A percentile compares a stretch with the other conserved stretches of the same genome.
These are phyloP conservation scores for Coremacera marginata DNA, from an alignment of 2,888 invertebrate species.

Conservation along the genomic window DNA sequence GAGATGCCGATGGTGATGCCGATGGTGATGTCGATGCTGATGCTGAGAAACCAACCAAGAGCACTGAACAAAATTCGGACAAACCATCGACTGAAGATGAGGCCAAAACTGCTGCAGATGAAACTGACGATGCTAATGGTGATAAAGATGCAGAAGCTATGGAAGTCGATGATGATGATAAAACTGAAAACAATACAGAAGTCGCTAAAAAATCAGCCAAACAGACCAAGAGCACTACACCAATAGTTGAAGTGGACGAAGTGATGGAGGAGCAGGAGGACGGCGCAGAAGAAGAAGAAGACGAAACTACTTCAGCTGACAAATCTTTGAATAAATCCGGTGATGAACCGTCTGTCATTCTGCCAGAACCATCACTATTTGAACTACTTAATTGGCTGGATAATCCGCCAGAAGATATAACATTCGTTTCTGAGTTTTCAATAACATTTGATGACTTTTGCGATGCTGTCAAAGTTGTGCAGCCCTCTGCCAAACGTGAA, in stretches of 20 bases:
- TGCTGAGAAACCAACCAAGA: conserved; percentile 51
- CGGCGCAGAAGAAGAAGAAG: conserved; percentile 8
- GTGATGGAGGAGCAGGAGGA: conserved; percentile 19
- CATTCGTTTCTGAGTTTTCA: conserved; percentile 75
- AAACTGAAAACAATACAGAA: conserved; percentile 42
- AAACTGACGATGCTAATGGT: neutral
- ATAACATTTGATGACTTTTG: conserved; percentile 83
- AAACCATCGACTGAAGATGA: neutral
- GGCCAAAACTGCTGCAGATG: neutral
- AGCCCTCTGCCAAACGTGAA: conserved; percentile 95
- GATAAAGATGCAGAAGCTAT: conserved; percentile 43
- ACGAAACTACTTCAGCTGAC: conserved; percentile 49
- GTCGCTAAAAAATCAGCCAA: conserved; percentile 24
- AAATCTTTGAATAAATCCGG: conserved; percentile 35
- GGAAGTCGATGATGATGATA: conserved; percentile 47
- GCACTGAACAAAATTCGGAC: neutral
- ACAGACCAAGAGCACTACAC: neutral
- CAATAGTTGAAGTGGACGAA: conserved; percentile 18
- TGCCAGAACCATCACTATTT: conserved; percentile 67
- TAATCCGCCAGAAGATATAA: conserved; percentile 75
- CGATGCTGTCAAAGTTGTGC: conserved; percentile 83
- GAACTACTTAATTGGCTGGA: conserved; percentile 78
- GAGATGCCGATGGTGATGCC: conserved; percentile 20
- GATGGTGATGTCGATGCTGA: conserved; percentile 40
- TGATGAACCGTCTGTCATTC: conserved; percentile 41